A percentile compares a stretch with the other conserved stretches of the same genome.
Evolutionary conservation across 2,797 vertebrate species (phyloP).

Genomic region (Lutra lutra): DNA sequence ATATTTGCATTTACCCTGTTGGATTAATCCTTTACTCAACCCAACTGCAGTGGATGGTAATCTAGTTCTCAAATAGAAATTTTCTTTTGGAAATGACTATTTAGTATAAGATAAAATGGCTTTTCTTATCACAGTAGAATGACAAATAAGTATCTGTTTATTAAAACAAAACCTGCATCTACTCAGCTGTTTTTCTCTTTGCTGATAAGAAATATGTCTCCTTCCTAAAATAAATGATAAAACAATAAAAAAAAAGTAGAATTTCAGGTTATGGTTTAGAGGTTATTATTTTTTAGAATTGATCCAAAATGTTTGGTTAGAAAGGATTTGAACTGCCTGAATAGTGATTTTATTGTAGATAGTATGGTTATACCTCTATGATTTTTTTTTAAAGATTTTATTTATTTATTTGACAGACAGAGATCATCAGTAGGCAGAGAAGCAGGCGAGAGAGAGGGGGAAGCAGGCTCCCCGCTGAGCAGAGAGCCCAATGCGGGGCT

Average conservation of each 20-base stretch:
- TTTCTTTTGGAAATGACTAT: constrained; percentile 63
- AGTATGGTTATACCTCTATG: constrained; percentile 26
- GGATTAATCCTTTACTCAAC: background rate
- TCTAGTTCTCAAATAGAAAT: constrained; percentile 32
- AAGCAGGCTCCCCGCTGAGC: no score
- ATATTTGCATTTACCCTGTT: constrained; percentile 48
- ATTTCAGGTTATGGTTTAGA: constrained; percentile 74
- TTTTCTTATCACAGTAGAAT: constrained; percentile 73
- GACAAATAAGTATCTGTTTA: constrained; percentile 78
- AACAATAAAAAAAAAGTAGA: constrained; percentile 64
- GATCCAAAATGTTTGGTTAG: constrained; percentile 66
- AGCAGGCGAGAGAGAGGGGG: no score
- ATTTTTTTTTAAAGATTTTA: no score
- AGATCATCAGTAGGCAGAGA: no score
- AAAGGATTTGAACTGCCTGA: constrained; percentile 79
- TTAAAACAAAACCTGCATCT: constrained; percentile 73
- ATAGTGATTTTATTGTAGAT: constrained; percentile 67
- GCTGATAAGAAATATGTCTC: constrained; percentile 70
- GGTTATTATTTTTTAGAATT: constrained; percentile 77
- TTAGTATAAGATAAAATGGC: constrained; percentile 70
- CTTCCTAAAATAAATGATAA: constrained; percentile 67
- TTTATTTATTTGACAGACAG: no score
- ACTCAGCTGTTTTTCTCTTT: constrained; percentile 64
- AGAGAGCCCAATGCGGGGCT: no score
- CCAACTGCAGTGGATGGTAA: constrained; percentile 42